Evolutionary conservation across 2,888 invertebrate species (phyloP).

Genomic region (Aphodius sticticus): DNA sequence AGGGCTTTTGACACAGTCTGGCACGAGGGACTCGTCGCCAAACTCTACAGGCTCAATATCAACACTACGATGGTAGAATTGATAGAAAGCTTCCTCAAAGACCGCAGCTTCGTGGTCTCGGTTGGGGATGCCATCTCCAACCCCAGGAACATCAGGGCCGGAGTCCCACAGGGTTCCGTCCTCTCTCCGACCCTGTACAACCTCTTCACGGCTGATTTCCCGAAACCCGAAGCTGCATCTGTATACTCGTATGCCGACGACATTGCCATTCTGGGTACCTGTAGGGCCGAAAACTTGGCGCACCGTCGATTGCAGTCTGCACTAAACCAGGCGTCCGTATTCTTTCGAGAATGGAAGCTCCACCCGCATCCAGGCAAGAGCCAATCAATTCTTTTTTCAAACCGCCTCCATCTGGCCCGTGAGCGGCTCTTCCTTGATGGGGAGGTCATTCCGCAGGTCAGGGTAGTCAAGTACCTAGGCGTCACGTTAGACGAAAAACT

Average conservation of each 20-base stretch:
- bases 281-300: background rate
- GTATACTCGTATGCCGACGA: conserved; percentile 5
- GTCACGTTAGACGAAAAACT: background rate
- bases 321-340: background rate
- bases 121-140: background rate
- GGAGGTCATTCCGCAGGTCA: background rate
- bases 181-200: conserved; percentile 11
- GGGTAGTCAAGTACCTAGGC: background rate
- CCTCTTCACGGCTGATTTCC: conserved; percentile 5
- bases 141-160: background rate
- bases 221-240: background rate
- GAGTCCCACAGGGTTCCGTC: conserved; percentile 17
- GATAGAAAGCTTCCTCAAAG: background rate
- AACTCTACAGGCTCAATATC: background rate
- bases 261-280: background rate
- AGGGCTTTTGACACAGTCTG: background rate
- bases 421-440: background rate
- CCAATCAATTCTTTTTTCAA: background rate
- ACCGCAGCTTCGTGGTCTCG: background rate
- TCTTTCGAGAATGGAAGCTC: background rate
- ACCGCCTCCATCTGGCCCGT: background rate
- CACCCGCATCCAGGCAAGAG: background rate
- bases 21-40: background rate
- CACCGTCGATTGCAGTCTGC: background rate
- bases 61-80: background rate